Evolutionary conservation across 2,888 invertebrate genomes (phyloP).

Genomic region (Chrysolina oricalcia): DNA sequence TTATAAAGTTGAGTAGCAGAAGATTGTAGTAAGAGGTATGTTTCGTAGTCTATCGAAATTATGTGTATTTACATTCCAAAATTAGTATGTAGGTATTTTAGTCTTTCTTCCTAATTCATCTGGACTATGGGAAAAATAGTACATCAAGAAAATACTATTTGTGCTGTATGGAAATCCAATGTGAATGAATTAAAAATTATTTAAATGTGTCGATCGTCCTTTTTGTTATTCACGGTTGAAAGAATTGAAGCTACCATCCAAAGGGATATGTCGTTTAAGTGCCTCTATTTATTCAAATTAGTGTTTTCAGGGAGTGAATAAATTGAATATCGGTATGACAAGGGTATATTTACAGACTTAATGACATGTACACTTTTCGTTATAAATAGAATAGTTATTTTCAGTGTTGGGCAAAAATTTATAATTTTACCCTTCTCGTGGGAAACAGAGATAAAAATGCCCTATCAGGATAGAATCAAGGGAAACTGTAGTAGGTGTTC

Average conservation of each 20-base stretch:
- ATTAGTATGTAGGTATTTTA: too few species aligned
- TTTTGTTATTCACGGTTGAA: slow-evolving; percentile 61
- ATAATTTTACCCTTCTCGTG: too few species aligned
- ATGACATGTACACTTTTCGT: slow-evolving; percentile 10
- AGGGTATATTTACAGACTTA: slow-evolving; percentile 24
- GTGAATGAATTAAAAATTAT: slow-evolving; percentile 64
- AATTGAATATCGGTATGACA: slow-evolving; percentile 52
- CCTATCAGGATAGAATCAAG: too few species aligned
- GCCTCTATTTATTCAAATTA: slow-evolving; percentile 67
- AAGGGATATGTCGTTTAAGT: slow-evolving; percentile 56
- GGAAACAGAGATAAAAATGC: too few species aligned
- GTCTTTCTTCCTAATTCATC: neutral
- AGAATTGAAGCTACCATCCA: slow-evolving; percentile 55
- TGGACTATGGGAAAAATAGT: neutral
- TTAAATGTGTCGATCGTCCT: slow-evolving; percentile 67
- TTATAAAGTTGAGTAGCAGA: too few species aligned
- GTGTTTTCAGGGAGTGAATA: slow-evolving; percentile 64
- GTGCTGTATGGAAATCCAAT: slow-evolving; percentile 24
- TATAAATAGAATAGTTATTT: neutral
- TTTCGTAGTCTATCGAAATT: too few species aligned
- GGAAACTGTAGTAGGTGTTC: too few species aligned
- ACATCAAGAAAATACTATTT: neutral
- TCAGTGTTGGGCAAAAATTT: too few species aligned
- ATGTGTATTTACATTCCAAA: too few species aligned
- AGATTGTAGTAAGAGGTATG: too few species aligned